Percentiles rank a stretch among this genome's conserved stretches.
Conservation (phyloP, 1,140 invertebrate genomes). For the Ceratina japonica region DNA sequence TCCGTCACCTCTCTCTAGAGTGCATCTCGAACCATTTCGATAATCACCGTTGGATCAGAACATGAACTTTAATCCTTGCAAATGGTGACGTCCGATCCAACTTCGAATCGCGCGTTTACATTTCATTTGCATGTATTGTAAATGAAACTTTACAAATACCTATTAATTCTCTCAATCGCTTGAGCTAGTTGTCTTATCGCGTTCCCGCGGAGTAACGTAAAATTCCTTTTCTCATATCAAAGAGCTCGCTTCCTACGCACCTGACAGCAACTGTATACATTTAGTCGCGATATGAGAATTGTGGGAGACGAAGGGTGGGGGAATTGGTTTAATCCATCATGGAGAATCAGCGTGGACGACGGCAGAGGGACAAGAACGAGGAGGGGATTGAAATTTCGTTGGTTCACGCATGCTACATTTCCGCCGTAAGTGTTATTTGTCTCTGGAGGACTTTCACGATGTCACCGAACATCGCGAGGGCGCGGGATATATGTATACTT, state of each 20-base stretch:
- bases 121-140: too few relatives aligned
- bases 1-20: not conserved
- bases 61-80: too few relatives aligned
- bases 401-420: not conserved
- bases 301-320: not conserved
- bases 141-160: too few relatives aligned
- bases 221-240: not conserved
- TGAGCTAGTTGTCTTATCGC: too few relatives aligned
- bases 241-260: not conserved
- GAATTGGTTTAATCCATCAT: not conserved
- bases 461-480: not conserved
- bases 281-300: not conserved
- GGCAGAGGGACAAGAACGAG: not conserved
- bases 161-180: too few relatives aligned
- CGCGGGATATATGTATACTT: not conserved
- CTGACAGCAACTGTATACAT: not conserved
- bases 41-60: too few relatives aligned
- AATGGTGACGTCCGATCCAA: too few relatives aligned
- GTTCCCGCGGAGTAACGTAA: too few relatives aligned
- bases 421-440: conserved; percentile 6
- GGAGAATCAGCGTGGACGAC: too few relatives aligned
- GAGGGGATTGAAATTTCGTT: not conserved
- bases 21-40: not conserved
- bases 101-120: too few relatives aligned
- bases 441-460: conserved; percentile 11